Percentiles rank a stretch among this genome's conserved stretches.
Evolutionary conservation across 2,888 invertebrate species (phyloP).

Genomic region (Drosophila hamatofila): DNA sequence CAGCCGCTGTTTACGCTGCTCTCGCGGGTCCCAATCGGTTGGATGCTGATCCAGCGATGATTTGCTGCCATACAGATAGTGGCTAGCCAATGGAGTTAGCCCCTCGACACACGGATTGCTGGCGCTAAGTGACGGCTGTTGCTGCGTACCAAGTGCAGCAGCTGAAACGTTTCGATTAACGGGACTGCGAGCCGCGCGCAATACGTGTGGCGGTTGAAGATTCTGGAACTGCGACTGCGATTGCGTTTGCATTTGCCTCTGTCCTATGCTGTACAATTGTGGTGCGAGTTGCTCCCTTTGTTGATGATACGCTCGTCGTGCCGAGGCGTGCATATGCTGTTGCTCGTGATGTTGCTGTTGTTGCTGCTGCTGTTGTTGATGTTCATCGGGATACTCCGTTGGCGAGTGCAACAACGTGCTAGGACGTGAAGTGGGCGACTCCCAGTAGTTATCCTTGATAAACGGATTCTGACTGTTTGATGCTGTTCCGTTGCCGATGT

Average conservation of each 20-base stretch:
- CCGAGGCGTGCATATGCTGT: constrained; percentile 61
- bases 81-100: constrained; percentile 75
- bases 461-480: constrained; percentile 82
- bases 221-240: constrained; percentile 18
- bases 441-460: constrained; percentile 84
- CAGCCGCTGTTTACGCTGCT: constrained; percentile 68
- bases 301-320: constrained; percentile 68
- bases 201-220: constrained; percentile 60
- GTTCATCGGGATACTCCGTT: constrained; percentile 71
- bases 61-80: constrained; percentile 80
- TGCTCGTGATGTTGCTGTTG: constrained; percentile 49
- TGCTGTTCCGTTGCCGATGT: constrained; percentile 39
- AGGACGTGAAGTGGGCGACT: constrained; percentile 69
- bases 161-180: constrained; percentile 68
- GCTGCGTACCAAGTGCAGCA: constrained; percentile 28
- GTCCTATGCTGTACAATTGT: constrained; percentile 59
- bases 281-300: constrained; percentile 72
- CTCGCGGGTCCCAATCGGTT: constrained; percentile 75
- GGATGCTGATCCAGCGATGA: constrained; percentile 74
- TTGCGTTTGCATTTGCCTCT: constrained; percentile 37
- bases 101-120: constrained; percentile 74
- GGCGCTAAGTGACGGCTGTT: constrained; percentile 17
- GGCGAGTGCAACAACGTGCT: constrained; percentile 83
- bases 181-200: constrained; percentile 81
- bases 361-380: constrained; percentile 55